A percentile compares a stretch with the other conserved stretches of the same genome.
Conservation (phyloP, 1,140 invertebrate species). For the Ctenoplectra terminalis region DNA sequence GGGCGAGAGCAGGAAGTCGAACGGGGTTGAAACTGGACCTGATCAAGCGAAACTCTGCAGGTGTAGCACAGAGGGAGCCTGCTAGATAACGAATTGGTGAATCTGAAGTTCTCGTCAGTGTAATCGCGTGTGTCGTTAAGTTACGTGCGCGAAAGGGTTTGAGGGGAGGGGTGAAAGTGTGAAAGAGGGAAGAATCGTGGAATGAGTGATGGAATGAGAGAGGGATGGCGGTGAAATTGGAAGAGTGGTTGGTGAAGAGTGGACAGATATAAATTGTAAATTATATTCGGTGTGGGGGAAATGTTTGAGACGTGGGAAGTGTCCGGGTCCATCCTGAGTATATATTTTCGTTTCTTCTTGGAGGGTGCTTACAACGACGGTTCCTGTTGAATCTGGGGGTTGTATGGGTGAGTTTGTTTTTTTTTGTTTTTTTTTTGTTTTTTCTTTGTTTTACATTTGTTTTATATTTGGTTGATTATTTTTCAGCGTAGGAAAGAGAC, state of each 20-base stretch:
- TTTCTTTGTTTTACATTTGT: neutral
- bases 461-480: neutral
- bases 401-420: neutral
- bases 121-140: constrained; percentile 57
- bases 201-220: neutral
- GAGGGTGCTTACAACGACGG: constrained; percentile 52
- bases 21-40: neutral
- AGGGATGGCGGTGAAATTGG: neutral
- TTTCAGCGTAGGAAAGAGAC: too few relatives aligned
- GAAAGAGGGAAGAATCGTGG: neutral
- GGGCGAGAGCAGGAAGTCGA: constrained; percentile 13
- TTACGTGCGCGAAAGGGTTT: neutral
- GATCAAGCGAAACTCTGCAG: constrained; percentile 14
- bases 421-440: too few relatives aligned
- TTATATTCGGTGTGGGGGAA: constrained; percentile 43
- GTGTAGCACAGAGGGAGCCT: neutral
- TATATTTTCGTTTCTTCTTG: constrained; percentile 33
- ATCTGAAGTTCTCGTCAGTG: constrained; percentile 47
- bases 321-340: constrained; percentile 29
- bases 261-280: constrained; percentile 46
- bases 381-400: neutral
- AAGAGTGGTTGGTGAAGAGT: neutral
- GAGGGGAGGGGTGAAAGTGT: neutral
- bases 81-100: constrained; percentile 41
- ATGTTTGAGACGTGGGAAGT: constrained; percentile 21